A percentile compares a stretch with the other conserved stretches of the same genome.
These are phyloP conservation scores for Scaeva pyrastri DNA, from an alignment of 2,888 invertebrate species.

Conservation along the genomic window DNA sequence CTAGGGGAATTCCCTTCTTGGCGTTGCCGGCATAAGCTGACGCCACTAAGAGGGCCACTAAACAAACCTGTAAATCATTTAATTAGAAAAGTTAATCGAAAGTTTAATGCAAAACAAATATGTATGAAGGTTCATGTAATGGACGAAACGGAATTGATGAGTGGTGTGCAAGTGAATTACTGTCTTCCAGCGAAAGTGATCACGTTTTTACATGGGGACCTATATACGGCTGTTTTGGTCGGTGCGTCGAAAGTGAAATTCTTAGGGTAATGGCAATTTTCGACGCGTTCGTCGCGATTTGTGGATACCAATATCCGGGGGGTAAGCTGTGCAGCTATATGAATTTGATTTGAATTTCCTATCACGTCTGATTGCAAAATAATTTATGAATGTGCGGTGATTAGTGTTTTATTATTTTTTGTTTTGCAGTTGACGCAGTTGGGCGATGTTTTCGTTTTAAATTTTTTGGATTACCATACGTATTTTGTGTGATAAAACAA, in stretches of 20 bases:
- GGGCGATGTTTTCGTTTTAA: slow-evolving; percentile 30
- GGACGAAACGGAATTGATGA: slow-evolving; percentile 16
- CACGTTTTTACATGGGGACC: slow-evolving; percentile 59
- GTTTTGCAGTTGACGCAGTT: neutral
- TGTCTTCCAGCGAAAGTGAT: slow-evolving; percentile 69
- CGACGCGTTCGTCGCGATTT: neutral
- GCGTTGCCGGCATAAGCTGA: slow-evolving; percentile 87
- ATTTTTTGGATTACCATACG: neutral
- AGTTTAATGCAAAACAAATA: slow-evolving; percentile 29
- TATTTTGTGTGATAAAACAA: neutral
- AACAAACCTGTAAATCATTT: slow-evolving; percentile 86
- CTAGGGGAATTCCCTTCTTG: slow-evolving; percentile 86
- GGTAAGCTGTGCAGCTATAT: neutral
- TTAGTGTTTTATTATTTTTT: slow-evolving; percentile 1
- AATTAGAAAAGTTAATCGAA: slow-evolving; percentile 62
- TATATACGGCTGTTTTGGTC: slow-evolving; percentile 50
- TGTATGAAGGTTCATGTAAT: slow-evolving; percentile 1
- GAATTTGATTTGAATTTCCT: slow-evolving; percentile 31
- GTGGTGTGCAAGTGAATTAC: neutral
- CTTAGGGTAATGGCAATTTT: slow-evolving; percentile 24
- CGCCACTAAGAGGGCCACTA: slow-evolving; percentile 91
- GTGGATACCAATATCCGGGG: slow-evolving; percentile 36
- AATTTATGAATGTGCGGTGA: slow-evolving; percentile 47
- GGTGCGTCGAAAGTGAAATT: slow-evolving; percentile 70
- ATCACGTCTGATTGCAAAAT: slow-evolving; percentile 49